A percentile compares a stretch with the other conserved stretches of the same genome.
These are phyloP conservation scores for Telenomus remus DNA, from an alignment of 1,140 invertebrate species.

Conservation along the genomic window DNA sequence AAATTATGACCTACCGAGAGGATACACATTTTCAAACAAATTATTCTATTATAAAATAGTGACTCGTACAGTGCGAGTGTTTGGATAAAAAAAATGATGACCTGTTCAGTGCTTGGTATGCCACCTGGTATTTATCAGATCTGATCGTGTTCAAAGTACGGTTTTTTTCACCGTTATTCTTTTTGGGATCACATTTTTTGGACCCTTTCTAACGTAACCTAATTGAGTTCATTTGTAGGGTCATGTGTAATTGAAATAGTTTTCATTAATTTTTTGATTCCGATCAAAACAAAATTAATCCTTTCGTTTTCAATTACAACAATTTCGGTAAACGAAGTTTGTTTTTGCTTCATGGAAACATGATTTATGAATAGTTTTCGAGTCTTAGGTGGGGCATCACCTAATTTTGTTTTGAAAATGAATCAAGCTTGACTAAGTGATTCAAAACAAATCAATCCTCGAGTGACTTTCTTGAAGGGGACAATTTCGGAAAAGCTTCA, in stretches of 20 bases:
- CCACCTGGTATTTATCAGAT: conserved; percentile 22
- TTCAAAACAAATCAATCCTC: conserved; percentile 20
- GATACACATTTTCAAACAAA: conserved; percentile 2
- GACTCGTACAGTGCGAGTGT: no score
- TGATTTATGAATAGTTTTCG: no score
- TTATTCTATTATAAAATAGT: conserved; percentile 1
- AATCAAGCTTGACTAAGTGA: conserved; percentile 7
- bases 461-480: no score
- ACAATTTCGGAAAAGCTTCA: no score
- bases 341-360: no score
- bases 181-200: conserved; percentile 7
- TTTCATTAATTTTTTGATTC: no score
- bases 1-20: conserved; percentile 6
- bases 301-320: no score
- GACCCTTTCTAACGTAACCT: not conserved
- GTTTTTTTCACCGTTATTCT: conserved; percentile 18
- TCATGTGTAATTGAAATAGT: no score
- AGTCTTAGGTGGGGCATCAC: not conserved
- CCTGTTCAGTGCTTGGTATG: conserved; percentile 14
- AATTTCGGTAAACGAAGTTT: no score
- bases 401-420: conserved; percentile 4
- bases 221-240: no score
- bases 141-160: conserved; percentile 18
- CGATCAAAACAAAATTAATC: no score
- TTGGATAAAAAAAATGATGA: conserved; percentile 22